phyloP scores from a whole-genome alignment of 2,113 vertebrate species.

The Pomatostomus ruficeps region DNA sequence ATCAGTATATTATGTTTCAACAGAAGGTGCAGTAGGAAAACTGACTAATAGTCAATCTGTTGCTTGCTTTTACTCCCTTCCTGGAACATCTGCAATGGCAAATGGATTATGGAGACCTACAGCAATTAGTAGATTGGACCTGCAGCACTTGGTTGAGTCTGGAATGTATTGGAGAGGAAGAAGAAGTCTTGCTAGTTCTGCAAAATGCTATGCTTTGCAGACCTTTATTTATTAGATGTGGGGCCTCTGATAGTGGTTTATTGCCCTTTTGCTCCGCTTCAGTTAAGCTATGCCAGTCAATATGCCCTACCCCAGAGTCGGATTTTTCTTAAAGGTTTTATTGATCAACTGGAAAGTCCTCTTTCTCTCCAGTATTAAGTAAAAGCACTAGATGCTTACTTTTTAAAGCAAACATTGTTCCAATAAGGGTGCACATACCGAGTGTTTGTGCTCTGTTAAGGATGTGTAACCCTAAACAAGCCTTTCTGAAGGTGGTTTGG shows the following conservation, averaged over 20 bases:
- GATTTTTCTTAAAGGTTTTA: background rate
- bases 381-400: background rate
- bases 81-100: background rate
- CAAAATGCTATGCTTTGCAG: background rate
- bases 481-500: background rate
- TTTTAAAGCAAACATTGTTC: background rate
- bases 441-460: background rate
- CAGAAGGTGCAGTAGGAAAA: background rate
- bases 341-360: background rate
- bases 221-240: slow-evolving; percentile 32
- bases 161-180: background rate
- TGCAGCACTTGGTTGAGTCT: background rate
- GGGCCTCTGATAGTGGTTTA: slow-evolving; percentile 31
- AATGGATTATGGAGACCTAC: background rate
- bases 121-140: background rate
- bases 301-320: background rate
- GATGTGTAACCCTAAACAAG: background rate
- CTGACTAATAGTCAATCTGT: background rate
- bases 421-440: background rate
- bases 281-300: background rate
- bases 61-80: background rate
- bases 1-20: background rate
- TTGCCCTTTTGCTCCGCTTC: background rate
- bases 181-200: background rate
- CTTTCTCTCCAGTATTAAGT: background rate